phyloP scores from a whole-genome alignment of 1,140 invertebrate species.

The Stratiolaelaps scimitus region DNA sequence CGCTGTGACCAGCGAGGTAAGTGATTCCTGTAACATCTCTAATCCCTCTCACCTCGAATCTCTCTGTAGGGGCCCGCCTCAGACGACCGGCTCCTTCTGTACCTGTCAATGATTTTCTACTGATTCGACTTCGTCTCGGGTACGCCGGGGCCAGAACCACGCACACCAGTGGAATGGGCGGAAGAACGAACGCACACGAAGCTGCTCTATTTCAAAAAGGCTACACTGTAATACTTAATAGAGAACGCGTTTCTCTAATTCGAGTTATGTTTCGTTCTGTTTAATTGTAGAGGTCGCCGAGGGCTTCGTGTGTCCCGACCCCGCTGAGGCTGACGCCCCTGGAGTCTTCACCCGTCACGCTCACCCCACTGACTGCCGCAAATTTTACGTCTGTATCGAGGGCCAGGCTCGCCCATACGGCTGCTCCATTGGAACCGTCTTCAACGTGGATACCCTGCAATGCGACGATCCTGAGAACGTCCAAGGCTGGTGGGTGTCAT shows the following conservation, averaged over 20 bases:
- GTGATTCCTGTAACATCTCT: constrained; percentile 5
- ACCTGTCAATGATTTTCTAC: not conserved
- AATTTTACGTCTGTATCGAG: constrained; percentile 75
- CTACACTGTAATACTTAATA: too few relatives aligned
- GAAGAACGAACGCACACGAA: too few relatives aligned
- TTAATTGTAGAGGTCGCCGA: constrained; percentile 53
- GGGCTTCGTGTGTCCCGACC: constrained; percentile 70
- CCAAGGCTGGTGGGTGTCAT: constrained; percentile 69
- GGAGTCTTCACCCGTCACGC: constrained; percentile 85
- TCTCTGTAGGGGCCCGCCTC: constrained; percentile 1
- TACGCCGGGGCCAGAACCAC: not conserved
- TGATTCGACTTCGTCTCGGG: not conserved
- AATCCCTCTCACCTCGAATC: too few relatives aligned
- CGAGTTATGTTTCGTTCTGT: too few relatives aligned
- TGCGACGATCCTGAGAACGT: constrained; percentile 86
- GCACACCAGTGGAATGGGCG: too few relatives aligned
- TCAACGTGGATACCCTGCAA: constrained; percentile 83
- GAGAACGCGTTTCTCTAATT: too few relatives aligned
- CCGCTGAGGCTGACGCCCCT: constrained; percentile 48
- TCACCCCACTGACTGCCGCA: constrained; percentile 84
- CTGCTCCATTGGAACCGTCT: constrained; percentile 85
- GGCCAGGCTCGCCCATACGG: constrained; percentile 79
- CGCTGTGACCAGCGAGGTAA: constrained; percentile 38
- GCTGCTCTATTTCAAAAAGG: too few relatives aligned
- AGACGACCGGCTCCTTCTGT: too few relatives aligned